Evolutionary conservation across 2,797 vertebrate genomes (phyloP).

Genomic region (Pelochelys cantorii): DNA sequence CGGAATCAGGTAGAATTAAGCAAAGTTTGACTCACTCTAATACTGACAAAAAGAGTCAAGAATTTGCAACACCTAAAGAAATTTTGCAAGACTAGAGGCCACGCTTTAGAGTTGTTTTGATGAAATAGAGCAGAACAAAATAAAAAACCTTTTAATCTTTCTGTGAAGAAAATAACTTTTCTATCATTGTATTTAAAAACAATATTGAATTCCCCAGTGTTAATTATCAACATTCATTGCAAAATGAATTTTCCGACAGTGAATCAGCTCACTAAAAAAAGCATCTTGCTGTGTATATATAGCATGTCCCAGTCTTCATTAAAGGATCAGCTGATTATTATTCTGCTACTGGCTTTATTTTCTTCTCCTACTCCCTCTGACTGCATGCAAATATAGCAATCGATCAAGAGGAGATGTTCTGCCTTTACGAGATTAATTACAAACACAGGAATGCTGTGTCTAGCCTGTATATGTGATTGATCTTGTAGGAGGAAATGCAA

Average conservation of each 20-base stretch:
- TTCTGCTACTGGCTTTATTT: constrained; percentile 57
- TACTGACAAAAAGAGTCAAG: background rate
- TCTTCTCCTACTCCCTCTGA: constrained; percentile 8
- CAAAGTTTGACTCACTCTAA: background rate
- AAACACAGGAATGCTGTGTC: constrained; percentile 72
- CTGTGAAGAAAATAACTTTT: background rate
- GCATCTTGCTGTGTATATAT: background rate
- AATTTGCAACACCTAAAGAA: background rate
- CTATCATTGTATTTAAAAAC: background rate
- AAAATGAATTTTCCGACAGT: constrained; percentile 43
- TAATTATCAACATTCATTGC: background rate
- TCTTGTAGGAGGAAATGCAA: constrained; percentile 79
- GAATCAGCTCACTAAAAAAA: constrained; percentile 36
- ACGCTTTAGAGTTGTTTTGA: background rate
- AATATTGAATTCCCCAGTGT: background rate
- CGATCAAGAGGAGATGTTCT: constrained; percentile 56
- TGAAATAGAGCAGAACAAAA: background rate
- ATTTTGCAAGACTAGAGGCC: background rate
- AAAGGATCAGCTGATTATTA: constrained; percentile 49
- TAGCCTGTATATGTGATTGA: constrained; percentile 72
- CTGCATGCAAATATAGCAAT: constrained; percentile 50
- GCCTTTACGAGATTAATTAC: constrained; percentile 77
- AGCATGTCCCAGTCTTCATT: background rate
- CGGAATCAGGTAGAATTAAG: background rate
- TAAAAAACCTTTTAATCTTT: background rate